These are phyloP conservation scores for Hoplias malabaricus DNA, from an alignment of 2,113 vertebrate genomes.

Conservation along the genomic window DNA sequence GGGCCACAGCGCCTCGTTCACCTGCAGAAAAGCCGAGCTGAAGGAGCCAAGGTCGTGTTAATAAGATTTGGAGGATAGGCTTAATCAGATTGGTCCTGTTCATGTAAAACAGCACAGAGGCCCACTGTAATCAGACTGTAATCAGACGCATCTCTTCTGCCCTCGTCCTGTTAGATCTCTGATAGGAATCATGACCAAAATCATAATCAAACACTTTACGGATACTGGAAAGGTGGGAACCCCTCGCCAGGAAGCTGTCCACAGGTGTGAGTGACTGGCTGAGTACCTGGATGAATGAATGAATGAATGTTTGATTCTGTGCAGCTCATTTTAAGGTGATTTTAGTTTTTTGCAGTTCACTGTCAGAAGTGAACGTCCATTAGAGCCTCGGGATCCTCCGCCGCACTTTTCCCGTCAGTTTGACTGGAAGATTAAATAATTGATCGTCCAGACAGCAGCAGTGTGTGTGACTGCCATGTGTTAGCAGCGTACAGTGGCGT, in stretches of 20 bases:
- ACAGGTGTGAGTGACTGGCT: too few relatives aligned
- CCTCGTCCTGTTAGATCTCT: background rate
- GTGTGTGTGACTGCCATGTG: constrained; percentile 23
- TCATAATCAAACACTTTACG: too few relatives aligned
- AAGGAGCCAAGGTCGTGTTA: background rate
- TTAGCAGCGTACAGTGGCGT: background rate
- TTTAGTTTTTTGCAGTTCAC: background rate
- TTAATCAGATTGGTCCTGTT: background rate
- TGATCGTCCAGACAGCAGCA: constrained; percentile 61
- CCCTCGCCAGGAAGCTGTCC: too few relatives aligned
- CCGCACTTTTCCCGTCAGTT: constrained; percentile 58
- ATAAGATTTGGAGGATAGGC: constrained; percentile 16
- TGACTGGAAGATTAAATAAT: constrained; percentile 62
- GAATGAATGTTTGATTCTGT: background rate
- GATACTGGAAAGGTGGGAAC: too few relatives aligned
- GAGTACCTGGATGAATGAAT: too few relatives aligned
- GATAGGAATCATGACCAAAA: background rate
- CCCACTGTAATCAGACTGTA: background rate
- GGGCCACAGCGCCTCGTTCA: background rate
- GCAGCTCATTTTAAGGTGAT: background rate
- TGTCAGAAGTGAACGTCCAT: constrained; percentile 12
- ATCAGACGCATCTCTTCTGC: background rate
- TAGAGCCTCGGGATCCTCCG: constrained; percentile 59
- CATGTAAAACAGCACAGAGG: background rate
- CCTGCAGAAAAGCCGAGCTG: background rate